A percentile compares a stretch with the other conserved stretches of the same genome.
phyloP scores from a whole-genome alignment of 2,113 vertebrate species.

The Stomatorhinus ivindoensis region DNA sequence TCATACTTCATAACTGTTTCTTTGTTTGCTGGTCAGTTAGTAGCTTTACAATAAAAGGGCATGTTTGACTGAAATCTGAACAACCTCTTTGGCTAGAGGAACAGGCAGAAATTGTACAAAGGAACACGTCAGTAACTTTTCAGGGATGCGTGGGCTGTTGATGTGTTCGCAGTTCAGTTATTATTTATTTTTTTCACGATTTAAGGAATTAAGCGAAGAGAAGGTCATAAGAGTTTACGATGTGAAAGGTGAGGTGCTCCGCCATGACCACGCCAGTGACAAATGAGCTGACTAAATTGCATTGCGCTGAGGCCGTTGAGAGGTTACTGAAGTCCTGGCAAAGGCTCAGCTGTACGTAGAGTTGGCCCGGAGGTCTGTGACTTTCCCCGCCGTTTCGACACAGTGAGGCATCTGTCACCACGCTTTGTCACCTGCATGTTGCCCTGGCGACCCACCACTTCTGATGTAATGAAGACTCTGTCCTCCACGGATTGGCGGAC shows the following conservation, averaged over 20 bases:
- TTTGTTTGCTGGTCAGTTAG: background rate
- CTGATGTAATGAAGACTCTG: background rate
- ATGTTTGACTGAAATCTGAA: background rate
- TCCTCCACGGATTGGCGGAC: background rate
- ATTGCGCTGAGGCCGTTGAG: background rate
- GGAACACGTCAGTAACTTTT: background rate
- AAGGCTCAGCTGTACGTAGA: background rate
- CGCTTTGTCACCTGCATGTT: background rate
- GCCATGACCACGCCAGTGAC: background rate
- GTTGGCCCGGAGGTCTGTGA: background rate
- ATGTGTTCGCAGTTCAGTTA: background rate
- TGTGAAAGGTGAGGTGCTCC: background rate
- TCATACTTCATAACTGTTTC: background rate
- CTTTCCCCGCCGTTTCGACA: background rate
- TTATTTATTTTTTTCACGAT: background rate
- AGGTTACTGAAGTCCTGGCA: background rate
- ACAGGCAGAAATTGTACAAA: background rate
- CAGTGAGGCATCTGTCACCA: background rate
- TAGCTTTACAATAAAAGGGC: background rate
- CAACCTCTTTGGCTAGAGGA: background rate
- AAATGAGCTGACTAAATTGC: background rate
- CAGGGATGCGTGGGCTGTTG: background rate
- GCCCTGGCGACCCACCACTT: background rate
- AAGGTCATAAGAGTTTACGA: background rate
- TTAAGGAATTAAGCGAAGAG: background rate